A percentile compares a stretch with the other conserved stretches of the same genome.
phyloP scores from a whole-genome alignment of 2,113 vertebrate species.

The Bubo bubo region DNA sequence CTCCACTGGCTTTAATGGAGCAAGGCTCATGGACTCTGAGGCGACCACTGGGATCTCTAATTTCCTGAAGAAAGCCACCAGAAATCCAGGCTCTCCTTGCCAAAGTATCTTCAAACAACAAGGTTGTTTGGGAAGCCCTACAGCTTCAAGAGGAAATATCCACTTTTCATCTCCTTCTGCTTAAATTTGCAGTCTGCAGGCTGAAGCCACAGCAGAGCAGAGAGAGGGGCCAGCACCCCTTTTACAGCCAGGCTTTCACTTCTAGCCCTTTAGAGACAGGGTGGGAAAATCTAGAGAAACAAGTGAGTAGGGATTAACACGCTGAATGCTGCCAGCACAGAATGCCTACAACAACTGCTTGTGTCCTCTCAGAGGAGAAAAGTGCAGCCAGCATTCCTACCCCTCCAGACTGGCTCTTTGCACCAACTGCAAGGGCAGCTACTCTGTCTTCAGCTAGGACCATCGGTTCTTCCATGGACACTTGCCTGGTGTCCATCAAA shows the following conservation, averaged over 20 bases:
- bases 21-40: neutral
- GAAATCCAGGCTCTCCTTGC: neutral
- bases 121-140: neutral
- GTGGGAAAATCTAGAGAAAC: neutral
- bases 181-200: neutral
- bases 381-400: neutral
- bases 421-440: neutral
- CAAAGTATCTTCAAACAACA: neutral
- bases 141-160: neutral
- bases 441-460: neutral
- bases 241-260: neutral
- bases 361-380: neutral
- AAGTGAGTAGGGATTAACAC: neutral
- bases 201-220: neutral
- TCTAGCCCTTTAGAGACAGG: neutral
- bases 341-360: neutral
- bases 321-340: neutral
- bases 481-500: neutral
- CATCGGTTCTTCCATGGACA: neutral
- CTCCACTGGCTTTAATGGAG: neutral
- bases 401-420: neutral
- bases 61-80: neutral
- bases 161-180: neutral
- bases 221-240: neutral
- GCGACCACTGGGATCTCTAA: neutral